Evolutionary conservation across 2,113 vertebrate genomes (phyloP).

Genomic region (Hoplias malabaricus): DNA sequence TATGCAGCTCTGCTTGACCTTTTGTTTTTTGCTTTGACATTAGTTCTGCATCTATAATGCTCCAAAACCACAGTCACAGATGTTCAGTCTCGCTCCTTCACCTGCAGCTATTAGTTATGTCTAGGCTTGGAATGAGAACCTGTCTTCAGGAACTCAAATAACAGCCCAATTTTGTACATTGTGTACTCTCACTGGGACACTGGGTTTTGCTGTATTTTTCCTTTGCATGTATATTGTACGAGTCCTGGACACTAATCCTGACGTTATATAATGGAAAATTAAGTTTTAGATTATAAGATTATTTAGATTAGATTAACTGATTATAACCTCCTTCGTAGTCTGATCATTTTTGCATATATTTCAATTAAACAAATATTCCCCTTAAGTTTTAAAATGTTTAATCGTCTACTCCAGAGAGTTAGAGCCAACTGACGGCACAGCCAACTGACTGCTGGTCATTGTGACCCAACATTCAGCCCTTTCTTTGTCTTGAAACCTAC

Average conservation of each 20-base stretch:
- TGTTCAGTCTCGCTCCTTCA: not conserved
- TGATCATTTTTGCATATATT: not conserved
- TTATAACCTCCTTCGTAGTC: too few relatives aligned
- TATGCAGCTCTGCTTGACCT: not conserved
- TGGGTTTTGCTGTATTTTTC: too few relatives aligned
- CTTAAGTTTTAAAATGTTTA: not conserved
- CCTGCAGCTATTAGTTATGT: too few relatives aligned
- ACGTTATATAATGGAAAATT: too few relatives aligned
- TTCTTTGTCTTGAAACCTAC: conserved; percentile 53
- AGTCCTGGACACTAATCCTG: too few relatives aligned
- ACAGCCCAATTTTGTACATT: too few relatives aligned
- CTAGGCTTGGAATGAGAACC: too few relatives aligned
- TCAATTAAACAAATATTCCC: not conserved
- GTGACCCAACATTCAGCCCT: conserved; percentile 56
- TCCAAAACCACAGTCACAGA: not conserved
- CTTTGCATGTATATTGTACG: too few relatives aligned
- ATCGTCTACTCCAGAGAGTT: not conserved
- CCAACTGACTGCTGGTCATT: conserved; percentile 52
- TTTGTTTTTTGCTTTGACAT: not conserved
- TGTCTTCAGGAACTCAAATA: too few relatives aligned
- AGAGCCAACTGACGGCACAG: conserved; percentile 29
- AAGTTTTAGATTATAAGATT: too few relatives aligned
- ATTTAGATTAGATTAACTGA: too few relatives aligned
- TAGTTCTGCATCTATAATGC: not conserved
- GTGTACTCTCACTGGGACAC: too few relatives aligned